Evolutionary conservation across 92 coral and sea anemone genomes (phyloP), one percentile per base, ranked within the genome.

Genomic region (Phymanthus crucifer): DNA sequence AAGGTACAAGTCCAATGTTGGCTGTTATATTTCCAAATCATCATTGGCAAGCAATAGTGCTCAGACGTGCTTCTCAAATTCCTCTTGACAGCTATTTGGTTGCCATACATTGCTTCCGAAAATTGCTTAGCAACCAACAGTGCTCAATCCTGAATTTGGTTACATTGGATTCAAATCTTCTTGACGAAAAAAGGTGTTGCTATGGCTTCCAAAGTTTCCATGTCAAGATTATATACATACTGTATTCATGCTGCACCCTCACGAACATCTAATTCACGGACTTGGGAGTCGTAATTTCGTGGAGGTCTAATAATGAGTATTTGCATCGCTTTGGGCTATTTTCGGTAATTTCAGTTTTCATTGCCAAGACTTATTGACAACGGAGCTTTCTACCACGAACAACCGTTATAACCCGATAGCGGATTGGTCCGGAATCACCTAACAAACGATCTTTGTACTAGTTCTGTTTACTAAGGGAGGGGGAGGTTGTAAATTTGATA

Each of bases 321-420:
- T 27, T 61, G 1, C 3, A 27, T 29, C 27, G 68, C 17, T 61
- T 34, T 61, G 68, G 68, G 68, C 68, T 61, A 61, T 61, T 61
- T n/a, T n/a, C 34, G 26, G 68, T 61, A 61, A 61, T 61, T 29
- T 13, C 34, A n/a, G 14, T 61, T 27, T 24, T 26, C 68, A 5
- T 61, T 61, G 68, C 68, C 68, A 61, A 61, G 68, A 61, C 68
- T 61, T 26, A 61, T 61, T 61, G 68, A n/a, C n/a, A n/a, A n/a
- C 34, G 14, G 33, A 26, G 34, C 68, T 29, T 18, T 34, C 35
- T 29, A 61, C 68, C 68, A 61, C 68, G 68, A 61, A 61, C 34
- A 61, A 27, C 29, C 68, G 33, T 61, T 61, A 61, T 27, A 61
- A 61, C 68, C 36, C 34, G 68, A 61, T 27, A n/a, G n/a, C n/a